Base-by-base conservation (phyloP, 2,888 invertebrate genomes). In the Mythimna vitellina region DNA sequence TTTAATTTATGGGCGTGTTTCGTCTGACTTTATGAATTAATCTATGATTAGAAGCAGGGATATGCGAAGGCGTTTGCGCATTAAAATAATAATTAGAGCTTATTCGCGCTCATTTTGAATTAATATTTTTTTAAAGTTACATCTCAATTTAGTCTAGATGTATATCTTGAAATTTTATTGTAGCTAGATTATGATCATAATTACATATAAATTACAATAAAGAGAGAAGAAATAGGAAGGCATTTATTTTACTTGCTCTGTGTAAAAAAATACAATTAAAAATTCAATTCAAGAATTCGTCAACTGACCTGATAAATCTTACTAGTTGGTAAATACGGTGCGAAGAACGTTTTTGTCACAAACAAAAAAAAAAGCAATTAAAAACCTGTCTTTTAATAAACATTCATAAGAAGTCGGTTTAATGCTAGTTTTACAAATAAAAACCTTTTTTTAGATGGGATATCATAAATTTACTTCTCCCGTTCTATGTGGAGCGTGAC, bases 1-100 rank as follows among this genome's bases (percentile, higher is more conserved):
- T 75, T 78, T 80, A 80, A 83, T 80, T 76, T 83, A 82, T 74
- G 73, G 76, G 81, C 83, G 84, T 86, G 83, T 65, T 86, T 46
- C 42, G 58, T 78, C 73, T 78, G 70, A 65, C 65, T 69, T 73
- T 76, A 73, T 75, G 77, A 70, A 82, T 84, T 77, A 83, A 81
- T 81, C 77, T 83, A 62, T 74, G 81, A 81, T 80, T 65, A 75
- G 77, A 78, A 73, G 58, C 60, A 49, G 53, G 65, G 51, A 65
- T 72, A 56, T 51, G 61, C 61, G 78, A 35, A 81, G 81, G 73
- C 80, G 80, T 77, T 54, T 73, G 79, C 76, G 68, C 58, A 78
- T 78, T 73, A 65, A 70, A 80, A 72, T 14, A 65, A 66, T 78
- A 78, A 75, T 78, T 72, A 74, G 68, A 74, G 60, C 65, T 62